Evolutionary conservation across 2,797 vertebrate species (phyloP), one percentile per base, ranked within the genome.

Genomic region (Geotria australis): DNA sequence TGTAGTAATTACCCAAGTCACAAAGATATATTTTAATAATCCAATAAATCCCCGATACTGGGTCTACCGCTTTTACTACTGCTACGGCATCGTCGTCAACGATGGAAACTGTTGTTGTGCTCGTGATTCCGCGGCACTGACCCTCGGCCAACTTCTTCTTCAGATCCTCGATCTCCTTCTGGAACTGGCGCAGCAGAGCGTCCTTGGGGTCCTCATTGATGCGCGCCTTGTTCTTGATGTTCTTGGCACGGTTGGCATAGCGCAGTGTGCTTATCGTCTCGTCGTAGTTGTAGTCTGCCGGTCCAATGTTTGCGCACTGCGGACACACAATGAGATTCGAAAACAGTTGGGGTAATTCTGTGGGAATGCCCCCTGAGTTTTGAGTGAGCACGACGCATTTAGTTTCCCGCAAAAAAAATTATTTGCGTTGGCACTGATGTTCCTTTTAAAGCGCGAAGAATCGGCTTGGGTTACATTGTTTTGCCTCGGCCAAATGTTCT

Each of bases 161-260:
- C 10, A 98, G 76, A 60, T 98, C 91, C 66, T 96, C 91, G 8
- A 98, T 98, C 73, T 98, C 89, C 60, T 98, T 95, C 64, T 98
- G 91, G 71, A 95, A 96, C 65, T 98, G 81, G 8, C 86, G 81
- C 24, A 98, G 70, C 7, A 95, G 66, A 38, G 91, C 89, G 60
- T 98, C 91, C 63, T 98, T 98, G 48, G 91, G 91, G 64, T 98
- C 91, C 62, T 98, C 91, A 3, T 98, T 98, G 65, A 98, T 98
- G 69, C 89, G 78, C 61, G 91, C 91, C 71, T 98, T 98, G 69
- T 98, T 98, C 73, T 96, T 98, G 63, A 98, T 98, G 68, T 98
- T 98, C 72, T 96, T 98, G 64, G 91, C 89, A 65, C 88, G 73
- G 58, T 98, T 98, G 53, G 91, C 89, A 8, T 98, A 98, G 58